Evolutionary conservation across 2,888 invertebrate species (phyloP).

Genomic region (Agrilus cyanescens): DNA sequence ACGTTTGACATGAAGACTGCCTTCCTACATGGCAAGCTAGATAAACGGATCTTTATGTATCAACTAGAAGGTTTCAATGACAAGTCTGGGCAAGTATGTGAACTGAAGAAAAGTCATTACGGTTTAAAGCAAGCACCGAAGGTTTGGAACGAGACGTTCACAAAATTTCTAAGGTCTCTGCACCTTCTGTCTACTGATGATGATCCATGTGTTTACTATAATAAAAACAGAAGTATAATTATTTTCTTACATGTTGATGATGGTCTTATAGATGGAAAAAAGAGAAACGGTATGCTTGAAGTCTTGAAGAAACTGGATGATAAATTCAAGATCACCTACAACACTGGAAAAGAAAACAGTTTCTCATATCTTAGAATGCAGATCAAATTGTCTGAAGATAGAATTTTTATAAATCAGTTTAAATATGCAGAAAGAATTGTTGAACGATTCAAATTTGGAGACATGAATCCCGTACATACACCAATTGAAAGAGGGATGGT

Average conservation of each 20-base stretch:
- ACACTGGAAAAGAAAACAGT: background rate
- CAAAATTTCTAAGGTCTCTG: slow-evolving; percentile 12
- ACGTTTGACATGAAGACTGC: slow-evolving; percentile 14
- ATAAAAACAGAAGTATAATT: slow-evolving; percentile 5
- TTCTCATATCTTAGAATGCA: slow-evolving; percentile 16
- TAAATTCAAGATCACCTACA: background rate
- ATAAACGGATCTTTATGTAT: slow-evolving; percentile 2
- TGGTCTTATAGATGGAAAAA: slow-evolving; percentile 3
- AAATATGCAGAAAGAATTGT: slow-evolving; percentile 14
- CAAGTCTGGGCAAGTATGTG: background rate
- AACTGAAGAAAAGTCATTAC: slow-evolving; percentile 2
- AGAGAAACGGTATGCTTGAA: too few relatives aligned
- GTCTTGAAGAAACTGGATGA: too few relatives aligned
- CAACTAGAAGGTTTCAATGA: slow-evolving; percentile 4
- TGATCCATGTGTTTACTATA: slow-evolving; percentile 20
- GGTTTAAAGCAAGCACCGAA: slow-evolving; percentile 8
- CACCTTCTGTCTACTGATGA: slow-evolving; percentile 17
- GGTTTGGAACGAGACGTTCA: slow-evolving; percentile 14
- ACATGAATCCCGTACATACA: background rate
- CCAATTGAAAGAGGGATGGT: background rate
- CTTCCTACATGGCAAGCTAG: slow-evolving; percentile 7
- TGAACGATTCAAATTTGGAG: background rate
- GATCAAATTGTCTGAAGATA: slow-evolving; percentile 10
- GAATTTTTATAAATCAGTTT: slow-evolving; percentile 15
- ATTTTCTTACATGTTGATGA: slow-evolving; percentile 1